These are phyloP conservation scores for Sminthurinus aureus DNA, from an alignment of 2,888 invertebrate genomes.

Conservation along the genomic window DNA sequence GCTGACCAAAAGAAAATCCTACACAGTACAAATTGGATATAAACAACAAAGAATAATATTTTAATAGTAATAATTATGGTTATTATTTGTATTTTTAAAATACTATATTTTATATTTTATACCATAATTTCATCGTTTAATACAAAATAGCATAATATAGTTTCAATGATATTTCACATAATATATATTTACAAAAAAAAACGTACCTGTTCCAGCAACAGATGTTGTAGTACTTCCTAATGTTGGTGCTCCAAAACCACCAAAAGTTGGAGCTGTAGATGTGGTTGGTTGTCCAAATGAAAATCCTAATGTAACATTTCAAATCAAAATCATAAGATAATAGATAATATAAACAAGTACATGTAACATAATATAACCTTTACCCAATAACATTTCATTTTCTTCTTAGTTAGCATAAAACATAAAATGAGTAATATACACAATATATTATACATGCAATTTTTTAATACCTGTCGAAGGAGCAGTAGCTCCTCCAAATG, in stretches of 20 bases:
- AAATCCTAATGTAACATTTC: slow-evolving; percentile 6
- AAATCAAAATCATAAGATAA: neutral
- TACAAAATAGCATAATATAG: no score
- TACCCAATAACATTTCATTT: no score
- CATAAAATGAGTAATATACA: no score
- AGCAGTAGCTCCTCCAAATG: slow-evolving; percentile 64
- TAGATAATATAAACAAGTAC: no score
- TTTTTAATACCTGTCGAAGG: neutral
- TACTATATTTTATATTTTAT: no score
- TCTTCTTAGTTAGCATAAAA: no score
- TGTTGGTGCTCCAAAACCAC: neutral
- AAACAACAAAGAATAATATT: neutral
- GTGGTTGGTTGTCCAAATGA: slow-evolving; percentile 18
- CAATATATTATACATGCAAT: neutral
- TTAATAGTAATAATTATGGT: no score
- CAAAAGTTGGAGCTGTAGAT: slow-evolving; percentile 13
- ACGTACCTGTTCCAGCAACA: neutral
- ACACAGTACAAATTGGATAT: neutral
- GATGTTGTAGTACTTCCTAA: slow-evolving; percentile 12
- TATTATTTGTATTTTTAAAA: no score
- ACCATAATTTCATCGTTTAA: no score
- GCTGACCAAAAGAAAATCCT: slow-evolving; percentile 34
- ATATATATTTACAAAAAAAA: no score
- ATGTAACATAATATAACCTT: no score
- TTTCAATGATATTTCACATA: no score